Evolutionary conservation across 2,113 vertebrate species (phyloP), one percentile per base, ranked within the genome.

Genomic region (Bucco capensis): DNA sequence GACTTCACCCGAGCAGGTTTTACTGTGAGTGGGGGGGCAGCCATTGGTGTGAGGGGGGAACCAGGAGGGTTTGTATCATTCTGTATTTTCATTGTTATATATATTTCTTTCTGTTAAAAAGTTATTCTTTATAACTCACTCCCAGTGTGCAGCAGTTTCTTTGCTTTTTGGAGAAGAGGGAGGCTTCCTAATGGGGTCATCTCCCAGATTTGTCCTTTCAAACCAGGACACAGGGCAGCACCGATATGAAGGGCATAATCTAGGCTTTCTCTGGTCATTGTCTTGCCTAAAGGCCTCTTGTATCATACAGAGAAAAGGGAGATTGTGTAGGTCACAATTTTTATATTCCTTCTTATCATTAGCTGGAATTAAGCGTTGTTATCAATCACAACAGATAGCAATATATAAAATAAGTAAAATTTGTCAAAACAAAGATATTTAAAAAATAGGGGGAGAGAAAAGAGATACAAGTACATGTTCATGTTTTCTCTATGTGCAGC

Each of bases 391-490:
- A 47, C 19, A 24, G 53, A 38, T 38, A 31, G 28, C 15, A 40
- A 49, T 11, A 17, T 3, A 54, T 21, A 23, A 47, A 74, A 12
- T 3, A 47, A 77, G 12, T 3, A 1, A 51, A 19, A 38, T 12
- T 11, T 8, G 44, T 35, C 19, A 60, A 60, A 77, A 64, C 23
- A 0, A 54, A 44, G 1, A 3, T 10, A 28, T 67, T 44, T 56
- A 1, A 33, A 50, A 90, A 53, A 24, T 3, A 14, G 0, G 2
- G 2, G 1, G 2, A 46, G 6, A n/a, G 1, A 66, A 58, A 40
- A 3, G 46, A 3, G 49, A 19, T 28, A 82, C 74, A 8, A 64
- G 0, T 5, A 56, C 8, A n/a, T 17, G 2, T 0, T n/a, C 1
- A 11, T 21, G 8, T n/a, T 79, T 82, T 21, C 23, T 19, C 19